These are phyloP conservation scores for Macrophya alboannulata DNA, from an alignment of 2,888 invertebrate genomes.

Conservation along the genomic window DNA sequence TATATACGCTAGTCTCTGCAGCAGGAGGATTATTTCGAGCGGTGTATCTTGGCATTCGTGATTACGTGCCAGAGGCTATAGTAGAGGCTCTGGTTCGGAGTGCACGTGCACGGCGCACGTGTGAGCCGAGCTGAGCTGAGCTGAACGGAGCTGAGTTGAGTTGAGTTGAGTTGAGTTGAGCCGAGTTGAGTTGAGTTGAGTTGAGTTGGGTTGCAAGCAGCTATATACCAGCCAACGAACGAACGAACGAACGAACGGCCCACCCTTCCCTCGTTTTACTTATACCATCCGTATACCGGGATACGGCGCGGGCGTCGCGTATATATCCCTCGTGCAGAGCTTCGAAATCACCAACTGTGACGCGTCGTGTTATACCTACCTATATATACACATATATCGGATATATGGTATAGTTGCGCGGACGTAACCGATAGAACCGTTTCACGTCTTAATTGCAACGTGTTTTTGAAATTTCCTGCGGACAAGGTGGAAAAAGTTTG, in stretches of 20 bases:
- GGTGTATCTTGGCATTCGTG: constrained; percentile 79
- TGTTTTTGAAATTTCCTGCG: no score
- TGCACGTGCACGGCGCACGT: constrained; percentile 79
- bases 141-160: not conserved
- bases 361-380: constrained; percentile 11
- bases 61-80: constrained; percentile 77
- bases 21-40: constrained; percentile 75
- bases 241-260: constrained; percentile 69
- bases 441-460: not conserved
- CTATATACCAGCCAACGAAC: constrained; percentile 67
- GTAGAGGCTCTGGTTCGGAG: constrained; percentile 72
- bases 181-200: not conserved
- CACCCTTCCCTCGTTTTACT: constrained; percentile 46
- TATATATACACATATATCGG: not conserved
- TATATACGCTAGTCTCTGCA: constrained; percentile 3
- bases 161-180: constrained; percentile 5
- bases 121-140: constrained; percentile 74
- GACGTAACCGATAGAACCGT: not conserved
- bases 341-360: constrained; percentile 28
- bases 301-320: not conserved
- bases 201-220: not conserved
- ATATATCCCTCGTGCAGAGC: constrained; percentile 34
- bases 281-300: constrained; percentile 41
- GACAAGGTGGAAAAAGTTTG: no score
- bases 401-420: not conserved